Base-by-base conservation (phyloP, 2,113 vertebrate genomes). In the Anas platyrhynchos region DNA sequence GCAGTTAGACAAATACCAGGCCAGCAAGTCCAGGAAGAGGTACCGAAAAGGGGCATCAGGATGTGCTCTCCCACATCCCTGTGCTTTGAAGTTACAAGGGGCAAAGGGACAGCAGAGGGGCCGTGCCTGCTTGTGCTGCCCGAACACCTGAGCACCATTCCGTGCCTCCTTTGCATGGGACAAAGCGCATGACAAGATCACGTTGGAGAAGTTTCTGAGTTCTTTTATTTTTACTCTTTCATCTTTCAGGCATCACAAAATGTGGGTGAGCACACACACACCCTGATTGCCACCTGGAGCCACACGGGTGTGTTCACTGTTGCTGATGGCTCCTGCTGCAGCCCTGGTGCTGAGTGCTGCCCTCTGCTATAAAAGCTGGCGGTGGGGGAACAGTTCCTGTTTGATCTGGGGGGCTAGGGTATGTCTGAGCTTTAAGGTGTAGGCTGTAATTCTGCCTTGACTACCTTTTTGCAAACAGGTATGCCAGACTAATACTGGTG, bases 311-410 rank as follows among this genome's bases (percentile, higher is more conserved):
- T 13, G 25, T 11, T 36, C 20, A 18, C 34, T 26, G 12, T 0
- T 48, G 8, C 52, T 27, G 52, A 27, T 54, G 52, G 52, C 52
- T 21, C 32, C 62, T 18, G 31, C 12, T 25, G 18, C 27, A 44
- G 6, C 7, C 13, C 20, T 26, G 12, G 32, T 7, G 61, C 29
- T 27, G 78, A 84, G 16, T 21, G 21, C 11, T 38, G 2, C 9
- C 20, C 15, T 46, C 56, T 34, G 21, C 31, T 11, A 11, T 36
- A 13, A 54, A 56, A 83, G 54, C n/a, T 15, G 10, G 43, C 10
- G 27, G 20, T 23, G 22, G 27, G 32, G 22, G 2, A 3, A 7
- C 0, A 2, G 8, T 0, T 21, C 2, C 0, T 0, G 1, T 26
- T 61, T 38, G 23, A 15, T 34, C 4, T 62, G 31, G 6, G 44